Base-by-base conservation (phyloP, 2,113 vertebrate species). In the Pelmatolapia mariae region DNA sequence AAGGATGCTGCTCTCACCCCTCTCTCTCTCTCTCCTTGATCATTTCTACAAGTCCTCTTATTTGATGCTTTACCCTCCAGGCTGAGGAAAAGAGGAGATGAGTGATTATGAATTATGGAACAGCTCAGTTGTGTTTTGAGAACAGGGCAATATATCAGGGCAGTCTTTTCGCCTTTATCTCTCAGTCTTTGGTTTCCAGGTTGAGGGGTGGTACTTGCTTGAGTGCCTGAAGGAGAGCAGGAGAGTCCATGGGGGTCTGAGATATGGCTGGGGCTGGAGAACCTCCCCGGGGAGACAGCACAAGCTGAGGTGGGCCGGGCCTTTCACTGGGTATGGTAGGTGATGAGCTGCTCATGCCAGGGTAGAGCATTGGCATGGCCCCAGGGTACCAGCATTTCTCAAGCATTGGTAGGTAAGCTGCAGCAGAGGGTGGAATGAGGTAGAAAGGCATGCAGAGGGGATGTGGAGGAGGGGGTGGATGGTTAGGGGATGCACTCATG, bases 371-470 rank as follows among this genome's bases (percentile, higher is more conserved):
- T 0, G 98, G 98, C 9, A 99, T 92, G 0, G 97, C 97, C 0
- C 98, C 97, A 0, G 98, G 98, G 94, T 99, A 99, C 99, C 99
- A 99, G 95, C 97, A 99, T 91, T 99, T 99, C 96, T 99, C 99
- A 96, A 99, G 96, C 98, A 99, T 98, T 63, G 98, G 99, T 95
- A 99, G 96, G 86, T 99, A 99, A 85, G 98, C 97, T 1, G 98
- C 98, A 4, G 98, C 98, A 0, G 98, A 97, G 0, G 98, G 98
- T 0, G 98, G 99, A 92, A 99, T 97, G 94, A 99, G 95, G 95
- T 99, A 99, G 97, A 99, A 99, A 73, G 98, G 99, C 96, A 99
- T 97, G 96, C 99, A 99, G 33, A 99, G 93, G n/a, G 98, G 98
- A 18, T 94, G 95, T 6, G 92, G 92, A 9, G 92, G 87, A 52